Base-by-base conservation (phyloP, 1,140 invertebrate genomes). In the Lethrus apterus region DNA sequence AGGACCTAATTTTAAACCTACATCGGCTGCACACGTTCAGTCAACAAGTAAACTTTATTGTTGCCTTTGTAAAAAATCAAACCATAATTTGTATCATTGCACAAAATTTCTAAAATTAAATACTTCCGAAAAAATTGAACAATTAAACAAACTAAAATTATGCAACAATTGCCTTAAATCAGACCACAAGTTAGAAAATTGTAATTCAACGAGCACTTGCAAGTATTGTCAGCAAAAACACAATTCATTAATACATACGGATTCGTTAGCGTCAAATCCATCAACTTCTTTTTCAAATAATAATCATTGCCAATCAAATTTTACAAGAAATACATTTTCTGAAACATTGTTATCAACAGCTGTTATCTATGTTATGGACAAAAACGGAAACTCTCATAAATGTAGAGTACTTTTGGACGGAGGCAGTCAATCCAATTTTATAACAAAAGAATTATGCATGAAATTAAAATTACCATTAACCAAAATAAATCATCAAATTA, bases 331-430 rank as follows among this genome's bases (percentile, higher is more conserved):
- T n/a, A n/a, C n/a, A n/a, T n/a, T n/a, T n/a, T n/a, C n/a, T n/a
- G n/a, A n/a, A n/a, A n/a, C n/a, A n/a, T 17, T 57, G n/a, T 53
- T 62, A 21, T 53, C 54, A 7, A 62, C 54, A 9, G 57, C 57
- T 9, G n/a, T 55, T 10, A 46, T 62, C 2, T 19, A 53, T 10
- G 36, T 62, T 13, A 13, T 38, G 2, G 50, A 58, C 42, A 13
- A 7, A 21, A 4, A 32, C 2, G 52, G 52, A 2, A 23, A 56
- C 7, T 15, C 30, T 3, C 13, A 40, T 1, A 2, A 32, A 15
- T 56, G 56, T 47, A 34, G 57, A 1, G 45, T 51, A 13, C 35
- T 59, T 24, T 43, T 56, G 13, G 59, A 62, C 46, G 8, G 18
- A 2, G 56, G 56, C 7, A 55, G 49, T 10, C 56, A 60, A 36